Evolutionary conservation across 2,888 invertebrate species (phyloP).

Genomic region (Nomada hirtipes): DNA sequence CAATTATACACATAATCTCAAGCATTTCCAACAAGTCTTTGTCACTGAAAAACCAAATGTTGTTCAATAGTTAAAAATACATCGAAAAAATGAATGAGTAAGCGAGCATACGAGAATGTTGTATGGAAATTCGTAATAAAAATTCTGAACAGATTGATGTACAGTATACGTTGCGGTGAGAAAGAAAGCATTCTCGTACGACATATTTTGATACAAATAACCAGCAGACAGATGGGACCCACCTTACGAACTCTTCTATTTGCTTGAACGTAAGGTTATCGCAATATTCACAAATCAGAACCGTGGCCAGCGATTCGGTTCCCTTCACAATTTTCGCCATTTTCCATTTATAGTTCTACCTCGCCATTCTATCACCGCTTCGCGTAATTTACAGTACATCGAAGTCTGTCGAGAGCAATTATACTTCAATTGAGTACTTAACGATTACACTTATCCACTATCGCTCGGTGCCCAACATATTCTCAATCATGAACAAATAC

Average conservation of each 20-base stretch:
- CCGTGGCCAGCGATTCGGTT: slow-evolving; percentile 72
- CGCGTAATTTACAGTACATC: slow-evolving; percentile 32
- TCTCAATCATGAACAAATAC: slow-evolving; percentile 28
- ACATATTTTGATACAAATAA: slow-evolving; percentile 8
- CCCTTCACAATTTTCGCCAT: slow-evolving; percentile 81
- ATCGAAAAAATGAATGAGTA: no score
- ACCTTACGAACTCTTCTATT: slow-evolving; percentile 82
- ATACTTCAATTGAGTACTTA: slow-evolving; percentile 30
- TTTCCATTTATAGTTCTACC: slow-evolving; percentile 65
- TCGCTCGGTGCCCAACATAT: slow-evolving; percentile 20
- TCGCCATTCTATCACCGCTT: slow-evolving; percentile 66
- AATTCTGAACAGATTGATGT: not conserved
- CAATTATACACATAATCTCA: no score
- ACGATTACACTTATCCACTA: slow-evolving; percentile 42
- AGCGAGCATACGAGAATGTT: not conserved
- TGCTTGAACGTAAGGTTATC: slow-evolving; percentile 82
- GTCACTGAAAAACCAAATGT: no score
- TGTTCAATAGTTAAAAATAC: not conserved
- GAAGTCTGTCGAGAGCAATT: slow-evolving; percentile 31
- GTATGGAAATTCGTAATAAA: not conserved
- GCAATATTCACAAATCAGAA: slow-evolving; percentile 81
- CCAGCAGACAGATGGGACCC: slow-evolving; percentile 60
- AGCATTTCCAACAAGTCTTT: no score
- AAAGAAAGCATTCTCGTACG: not conserved
- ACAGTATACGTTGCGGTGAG: not conserved